A percentile compares a stretch with the other conserved stretches of the same genome.
Conservation (phyloP, 1,140 invertebrate genomes). For the Meloidogyne chitwoodi region DNA sequence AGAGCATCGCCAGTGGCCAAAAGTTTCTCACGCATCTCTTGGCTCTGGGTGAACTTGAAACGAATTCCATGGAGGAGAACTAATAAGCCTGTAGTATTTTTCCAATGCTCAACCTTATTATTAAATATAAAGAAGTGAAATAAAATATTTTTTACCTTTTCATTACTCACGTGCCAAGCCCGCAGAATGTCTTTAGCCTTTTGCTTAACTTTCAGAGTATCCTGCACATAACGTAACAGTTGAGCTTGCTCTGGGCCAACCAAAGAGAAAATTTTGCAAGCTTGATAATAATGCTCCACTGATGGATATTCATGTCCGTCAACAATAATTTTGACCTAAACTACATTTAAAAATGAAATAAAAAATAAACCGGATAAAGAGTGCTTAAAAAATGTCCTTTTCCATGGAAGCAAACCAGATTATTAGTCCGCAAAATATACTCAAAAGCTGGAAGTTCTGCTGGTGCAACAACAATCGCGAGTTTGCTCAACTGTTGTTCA, state of each 20-base stretch:
- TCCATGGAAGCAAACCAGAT: conserved; percentile 40
- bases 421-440: conserved; percentile 27
- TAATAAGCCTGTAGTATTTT: conserved; percentile 29
- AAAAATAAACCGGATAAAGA: conserved; percentile 34
- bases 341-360: not conserved
- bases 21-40: conserved; percentile 32
- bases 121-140: not conserved
- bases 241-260: conserved; percentile 32
- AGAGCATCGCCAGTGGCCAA: conserved; percentile 36
- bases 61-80: conserved; percentile 34
- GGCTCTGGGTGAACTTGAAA: conserved; percentile 35
- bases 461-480: not conserved
- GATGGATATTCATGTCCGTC: conserved; percentile 30
- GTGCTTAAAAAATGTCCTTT: conserved; percentile 34
- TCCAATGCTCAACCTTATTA: conserved; percentile 36
- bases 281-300: conserved; percentile 48
- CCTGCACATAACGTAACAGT: conserved; percentile 24
- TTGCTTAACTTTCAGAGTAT: conserved; percentile 36
- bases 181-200: not conserved
- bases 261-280: conserved; percentile 40
- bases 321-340: conserved; percentile 35
- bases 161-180: not conserved
- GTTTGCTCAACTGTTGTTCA: not conserved
- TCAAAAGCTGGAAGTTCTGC: conserved; percentile 10
- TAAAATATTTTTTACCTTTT: not conserved